These are phyloP conservation scores for Novumbra hubbsi DNA, from an alignment of 2,797 vertebrate species.

Conservation along the genomic window DNA sequence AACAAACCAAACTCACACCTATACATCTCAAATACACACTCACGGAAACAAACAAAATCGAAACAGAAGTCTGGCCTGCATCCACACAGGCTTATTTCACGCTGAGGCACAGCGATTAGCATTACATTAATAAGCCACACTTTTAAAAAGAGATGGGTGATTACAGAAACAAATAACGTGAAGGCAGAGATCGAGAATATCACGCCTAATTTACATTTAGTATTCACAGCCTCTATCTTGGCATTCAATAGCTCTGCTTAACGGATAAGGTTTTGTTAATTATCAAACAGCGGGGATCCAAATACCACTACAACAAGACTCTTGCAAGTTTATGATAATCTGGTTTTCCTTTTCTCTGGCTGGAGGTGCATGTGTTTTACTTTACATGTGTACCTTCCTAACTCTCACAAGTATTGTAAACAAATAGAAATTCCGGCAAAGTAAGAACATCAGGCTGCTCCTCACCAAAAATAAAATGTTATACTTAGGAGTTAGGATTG, in stretches of 20 bases:
- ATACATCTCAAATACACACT: background rate
- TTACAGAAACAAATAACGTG: slow-evolving; percentile 37
- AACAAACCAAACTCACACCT: slow-evolving; percentile 29
- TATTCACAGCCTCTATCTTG: slow-evolving; percentile 16
- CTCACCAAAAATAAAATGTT: too few relatives aligned
- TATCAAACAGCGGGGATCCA: slow-evolving; percentile 32
- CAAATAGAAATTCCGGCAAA: too few relatives aligned
- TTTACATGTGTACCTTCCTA: too few relatives aligned
- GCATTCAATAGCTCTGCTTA: slow-evolving; percentile 22
- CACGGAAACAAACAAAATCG: background rate
- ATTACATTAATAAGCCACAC: slow-evolving; percentile 40
- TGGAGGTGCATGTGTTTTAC: background rate
- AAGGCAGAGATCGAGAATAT: slow-evolving; percentile 9
- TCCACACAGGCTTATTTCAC: slow-evolving; percentile 42
- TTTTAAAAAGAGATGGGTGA: slow-evolving; percentile 29
- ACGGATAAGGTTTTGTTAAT: slow-evolving; percentile 43
- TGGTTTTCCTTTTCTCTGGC: background rate
- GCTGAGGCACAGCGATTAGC: slow-evolving; percentile 45
- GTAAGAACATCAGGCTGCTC: too few relatives aligned
- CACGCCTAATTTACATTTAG: slow-evolving; percentile 30
- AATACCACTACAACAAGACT: slow-evolving; percentile 20
- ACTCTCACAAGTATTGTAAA: too few relatives aligned
- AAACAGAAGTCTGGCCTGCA: slow-evolving; percentile 21
- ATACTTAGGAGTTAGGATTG: too few relatives aligned
- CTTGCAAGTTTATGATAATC: background rate